These are phyloP conservation scores for Gorsachius magnificus DNA, from an alignment of 2,797 vertebrate genomes.

Conservation along the genomic window DNA sequence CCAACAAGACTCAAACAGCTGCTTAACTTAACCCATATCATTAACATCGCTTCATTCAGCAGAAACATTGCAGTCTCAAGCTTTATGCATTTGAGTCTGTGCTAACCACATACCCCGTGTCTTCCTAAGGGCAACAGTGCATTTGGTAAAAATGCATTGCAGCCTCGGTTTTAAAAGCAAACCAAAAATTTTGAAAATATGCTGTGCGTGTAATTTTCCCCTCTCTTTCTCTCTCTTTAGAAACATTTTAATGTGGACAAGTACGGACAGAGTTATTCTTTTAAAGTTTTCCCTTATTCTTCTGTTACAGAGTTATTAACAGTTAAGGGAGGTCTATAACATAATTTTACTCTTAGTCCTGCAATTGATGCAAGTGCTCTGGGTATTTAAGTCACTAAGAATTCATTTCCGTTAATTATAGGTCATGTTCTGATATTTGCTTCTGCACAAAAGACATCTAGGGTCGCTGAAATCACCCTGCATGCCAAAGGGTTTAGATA, in stretches of 20 bases:
- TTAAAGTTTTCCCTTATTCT: not conserved
- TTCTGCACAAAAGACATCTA: conserved; percentile 38
- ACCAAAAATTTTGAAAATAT: not conserved
- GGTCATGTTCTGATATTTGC: conserved; percentile 45
- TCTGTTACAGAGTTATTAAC: not conserved
- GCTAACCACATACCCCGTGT: accelerated
- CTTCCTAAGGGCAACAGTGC: not conserved
- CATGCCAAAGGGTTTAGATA: conserved; percentile 36
- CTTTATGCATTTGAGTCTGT: accelerated
- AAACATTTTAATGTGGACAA: not conserved
- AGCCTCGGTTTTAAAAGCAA: not conserved
- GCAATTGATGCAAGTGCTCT: not conserved
- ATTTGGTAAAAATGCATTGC: not conserved
- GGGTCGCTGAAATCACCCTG: conserved; percentile 49
- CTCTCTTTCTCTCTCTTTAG: not conserved
- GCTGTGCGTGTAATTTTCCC: not conserved
- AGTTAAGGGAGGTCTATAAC: not conserved
- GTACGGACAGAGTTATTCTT: not conserved
- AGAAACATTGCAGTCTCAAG: not conserved
- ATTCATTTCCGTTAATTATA: conserved; percentile 51
- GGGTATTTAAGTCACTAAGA: conserved; percentile 31
- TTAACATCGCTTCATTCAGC: not conserved
- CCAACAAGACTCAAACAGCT: not conserved
- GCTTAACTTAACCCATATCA: not conserved
- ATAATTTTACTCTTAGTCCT: not conserved